Percentiles rank a stretch among this genome's conserved stretches.
phyloP scores from a whole-genome alignment of 2,888 invertebrate genomes.

The Globia sparganii region DNA sequence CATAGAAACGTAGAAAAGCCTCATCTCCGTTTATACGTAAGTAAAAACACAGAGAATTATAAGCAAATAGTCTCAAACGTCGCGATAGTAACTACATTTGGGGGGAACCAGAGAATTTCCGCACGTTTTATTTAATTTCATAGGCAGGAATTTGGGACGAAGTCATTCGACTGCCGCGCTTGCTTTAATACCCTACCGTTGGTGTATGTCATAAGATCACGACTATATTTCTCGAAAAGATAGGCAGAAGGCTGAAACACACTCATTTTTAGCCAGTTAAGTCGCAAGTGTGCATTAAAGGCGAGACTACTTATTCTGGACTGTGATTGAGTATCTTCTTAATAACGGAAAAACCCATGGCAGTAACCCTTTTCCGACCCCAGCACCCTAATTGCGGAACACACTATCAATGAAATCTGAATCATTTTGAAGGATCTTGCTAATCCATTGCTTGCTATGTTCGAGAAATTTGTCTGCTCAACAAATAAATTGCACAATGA shows the following conservation, averaged over 20 bases:
- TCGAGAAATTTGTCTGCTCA: background rate
- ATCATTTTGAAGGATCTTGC: no score
- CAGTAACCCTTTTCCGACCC: background rate
- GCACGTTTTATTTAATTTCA: slow-evolving; percentile 75
- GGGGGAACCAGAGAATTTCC: slow-evolving; percentile 77
- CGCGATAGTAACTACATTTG: slow-evolving; percentile 57
- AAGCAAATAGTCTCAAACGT: slow-evolving; percentile 53
- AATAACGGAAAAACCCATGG: background rate
- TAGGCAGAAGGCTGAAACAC: background rate
- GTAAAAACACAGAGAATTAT: slow-evolving; percentile 54
- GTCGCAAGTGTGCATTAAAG: background rate
- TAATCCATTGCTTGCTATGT: no score
- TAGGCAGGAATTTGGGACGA: slow-evolving; percentile 56
- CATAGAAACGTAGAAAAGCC: background rate
- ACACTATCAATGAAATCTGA: no score
- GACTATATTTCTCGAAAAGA: background rate
- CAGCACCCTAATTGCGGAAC: no score
- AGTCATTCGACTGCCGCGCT: slow-evolving; percentile 39
- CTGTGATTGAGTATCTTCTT: no score
- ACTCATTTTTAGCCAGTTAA: background rate
- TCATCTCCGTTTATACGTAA: background rate
- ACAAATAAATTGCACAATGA: background rate
- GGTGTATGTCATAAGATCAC: slow-evolving; percentile 2
- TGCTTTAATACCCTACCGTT: slow-evolving; percentile 31
- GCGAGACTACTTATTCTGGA: no score